Evolutionary conservation across 1,140 invertebrate genomes (phyloP).

Genomic region (Heliconius melpomene): DNA sequence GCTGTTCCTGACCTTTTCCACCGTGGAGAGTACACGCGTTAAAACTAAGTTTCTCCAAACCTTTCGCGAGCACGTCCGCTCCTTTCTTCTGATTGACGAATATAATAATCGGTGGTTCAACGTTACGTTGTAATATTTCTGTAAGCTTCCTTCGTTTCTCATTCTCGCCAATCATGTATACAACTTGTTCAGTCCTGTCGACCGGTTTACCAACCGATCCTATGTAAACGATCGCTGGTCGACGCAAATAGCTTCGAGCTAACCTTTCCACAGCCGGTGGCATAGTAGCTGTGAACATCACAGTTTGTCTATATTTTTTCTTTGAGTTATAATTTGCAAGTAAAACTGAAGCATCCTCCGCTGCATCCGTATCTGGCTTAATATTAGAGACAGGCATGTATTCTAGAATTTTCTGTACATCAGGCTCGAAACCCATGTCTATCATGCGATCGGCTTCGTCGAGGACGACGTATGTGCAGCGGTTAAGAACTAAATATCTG

Average conservation of each 20-base stretch:
- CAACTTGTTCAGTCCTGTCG: conserved; percentile 98
- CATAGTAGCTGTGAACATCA: conserved; percentile 99
- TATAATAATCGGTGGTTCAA: conserved; percentile 99
- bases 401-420: conserved; percentile 99
- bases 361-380: conserved; percentile 99
- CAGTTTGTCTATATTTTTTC: conserved; percentile 99
- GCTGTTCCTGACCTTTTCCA: conserved; percentile 99
- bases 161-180: conserved; percentile 96
- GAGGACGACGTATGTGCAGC: conserved; percentile 97
- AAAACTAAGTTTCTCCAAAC: conserved; percentile 98
- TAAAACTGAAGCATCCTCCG: conserved; percentile 96
- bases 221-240: conserved; percentile 99
- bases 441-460: conserved; percentile 99
- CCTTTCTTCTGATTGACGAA: conserved; percentile 99
- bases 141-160: conserved; percentile 96
- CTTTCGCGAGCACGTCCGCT: conserved; percentile 98
- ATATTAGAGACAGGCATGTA: conserved; percentile 99
- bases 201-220: conserved; percentile 99
- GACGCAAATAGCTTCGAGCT: conserved; percentile 95
- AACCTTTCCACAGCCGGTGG: conserved; percentile 97
- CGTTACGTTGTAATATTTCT: conserved; percentile 91
- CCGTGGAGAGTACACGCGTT: conserved; percentile 98
- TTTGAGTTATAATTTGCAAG: conserved; percentile 98
- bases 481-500: conserved; percentile 96
- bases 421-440: conserved; percentile 99